A percentile compares a stretch with the other conserved stretches of the same genome.
phyloP scores from a whole-genome alignment of 1,140 invertebrate genomes.

The Euwallacea fornicatus region DNA sequence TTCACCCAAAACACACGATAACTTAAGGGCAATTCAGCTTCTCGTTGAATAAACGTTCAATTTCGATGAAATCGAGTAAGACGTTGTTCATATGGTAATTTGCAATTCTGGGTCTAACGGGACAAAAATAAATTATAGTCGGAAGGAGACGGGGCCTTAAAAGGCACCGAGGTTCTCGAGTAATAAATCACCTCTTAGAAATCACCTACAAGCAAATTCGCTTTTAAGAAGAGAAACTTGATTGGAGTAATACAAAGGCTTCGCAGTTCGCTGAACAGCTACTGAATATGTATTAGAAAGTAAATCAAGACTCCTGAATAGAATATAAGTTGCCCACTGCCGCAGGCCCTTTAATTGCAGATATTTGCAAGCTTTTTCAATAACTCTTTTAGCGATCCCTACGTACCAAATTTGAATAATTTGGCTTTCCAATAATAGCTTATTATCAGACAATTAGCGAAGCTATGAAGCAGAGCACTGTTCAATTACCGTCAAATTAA shows the following conservation, averaged over 20 bases:
- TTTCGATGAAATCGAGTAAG: no score
- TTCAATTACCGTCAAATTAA: no score
- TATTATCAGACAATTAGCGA: no score
- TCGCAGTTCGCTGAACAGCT: constrained; percentile 37
- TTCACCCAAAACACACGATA: no score
- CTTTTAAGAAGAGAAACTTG: constrained; percentile 43
- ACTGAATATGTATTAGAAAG: constrained; percentile 49
- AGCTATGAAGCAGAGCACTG: no score
- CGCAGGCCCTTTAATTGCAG: constrained; percentile 39
- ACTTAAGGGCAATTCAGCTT: no score
- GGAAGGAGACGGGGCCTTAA: constrained; percentile 30
- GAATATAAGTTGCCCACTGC: constrained; percentile 39
- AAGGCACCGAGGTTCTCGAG: constrained; percentile 31
- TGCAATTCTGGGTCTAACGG: constrained; percentile 1
- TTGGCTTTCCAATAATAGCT: no score
- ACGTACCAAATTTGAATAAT: no score
- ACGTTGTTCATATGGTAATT: constrained; percentile 12
- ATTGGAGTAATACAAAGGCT: constrained; percentile 43
- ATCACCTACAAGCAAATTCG: constrained; percentile 48
- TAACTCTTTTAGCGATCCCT: no score
- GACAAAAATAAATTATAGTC: constrained; percentile 34
- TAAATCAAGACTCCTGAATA: constrained; percentile 45
- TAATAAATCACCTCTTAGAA: constrained; percentile 46
- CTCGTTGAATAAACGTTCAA: no score
- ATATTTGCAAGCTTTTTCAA: no score